These are phyloP conservation scores for Datnioides undecimradiatus DNA, from an alignment of 2,113 vertebrate genomes.

Conservation along the genomic window DNA sequence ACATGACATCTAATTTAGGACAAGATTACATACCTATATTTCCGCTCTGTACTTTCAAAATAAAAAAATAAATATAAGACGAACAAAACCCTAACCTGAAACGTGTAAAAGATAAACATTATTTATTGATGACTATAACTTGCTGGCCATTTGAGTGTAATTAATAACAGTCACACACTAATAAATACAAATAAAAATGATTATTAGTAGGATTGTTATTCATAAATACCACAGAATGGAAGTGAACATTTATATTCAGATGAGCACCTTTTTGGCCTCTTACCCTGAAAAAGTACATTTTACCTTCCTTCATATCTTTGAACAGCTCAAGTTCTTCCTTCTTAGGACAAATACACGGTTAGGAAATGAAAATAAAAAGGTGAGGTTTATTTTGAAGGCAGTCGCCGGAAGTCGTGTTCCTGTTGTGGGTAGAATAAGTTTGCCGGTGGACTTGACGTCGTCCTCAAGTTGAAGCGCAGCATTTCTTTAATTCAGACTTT, in stretches of 20 bases:
- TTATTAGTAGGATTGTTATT: no score
- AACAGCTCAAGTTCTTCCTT: neutral
- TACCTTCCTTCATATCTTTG: neutral
- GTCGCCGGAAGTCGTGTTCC: neutral
- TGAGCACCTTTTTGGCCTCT: no score
- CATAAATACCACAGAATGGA: no score
- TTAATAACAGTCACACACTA: no score
- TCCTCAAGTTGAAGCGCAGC: neutral
- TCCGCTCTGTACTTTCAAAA: neutral
- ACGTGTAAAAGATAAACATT: no score
- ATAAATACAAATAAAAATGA: no score
- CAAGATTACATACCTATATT: neutral
- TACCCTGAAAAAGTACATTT: neutral
- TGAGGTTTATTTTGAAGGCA: slow-evolving; percentile 50
- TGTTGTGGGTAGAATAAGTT: neutral
- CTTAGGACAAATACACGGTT: neutral
- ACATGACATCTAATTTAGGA: neutral
- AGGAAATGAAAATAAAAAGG: neutral
- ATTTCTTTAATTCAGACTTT: slow-evolving; percentile 7
- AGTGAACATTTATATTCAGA: no score
- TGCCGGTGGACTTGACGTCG: neutral
- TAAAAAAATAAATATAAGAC: neutral
- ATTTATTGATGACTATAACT: no score
- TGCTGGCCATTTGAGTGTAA: no score
- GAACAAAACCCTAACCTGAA: no score